A percentile compares a stretch with the other conserved stretches of the same genome.
Conservation (phyloP, 2,113 vertebrate genomes). For the Apistogramma diplotaenia region DNA sequence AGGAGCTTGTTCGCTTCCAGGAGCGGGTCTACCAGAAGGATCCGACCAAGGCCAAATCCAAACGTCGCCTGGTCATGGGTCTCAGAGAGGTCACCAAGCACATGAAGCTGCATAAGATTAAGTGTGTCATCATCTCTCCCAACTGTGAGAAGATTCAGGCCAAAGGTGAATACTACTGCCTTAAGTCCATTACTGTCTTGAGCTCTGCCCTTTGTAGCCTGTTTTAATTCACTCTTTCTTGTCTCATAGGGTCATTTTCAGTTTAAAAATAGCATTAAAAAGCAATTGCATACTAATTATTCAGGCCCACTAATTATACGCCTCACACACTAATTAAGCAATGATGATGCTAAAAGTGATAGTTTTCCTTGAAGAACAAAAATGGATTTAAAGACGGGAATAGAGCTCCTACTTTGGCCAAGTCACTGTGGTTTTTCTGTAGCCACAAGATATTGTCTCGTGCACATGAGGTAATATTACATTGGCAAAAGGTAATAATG, state of each 20-base stretch:
- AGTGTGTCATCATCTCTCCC: constrained; percentile 97
- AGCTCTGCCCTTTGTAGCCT: neutral
- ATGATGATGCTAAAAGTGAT: neutral
- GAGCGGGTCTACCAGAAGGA: constrained; percentile 95
- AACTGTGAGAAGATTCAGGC: constrained; percentile 99
- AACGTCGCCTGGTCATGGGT: constrained; percentile 95
- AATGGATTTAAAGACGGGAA: neutral
- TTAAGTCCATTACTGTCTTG: neutral
- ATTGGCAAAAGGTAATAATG: neutral
- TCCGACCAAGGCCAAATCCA: constrained; percentile 91
- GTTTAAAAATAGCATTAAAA: neutral
- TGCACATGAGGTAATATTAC: neutral
- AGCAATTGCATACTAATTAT: neutral
- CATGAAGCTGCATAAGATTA: constrained; percentile 96
- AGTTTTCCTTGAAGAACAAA: neutral
- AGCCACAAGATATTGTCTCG: neutral
- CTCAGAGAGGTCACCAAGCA: constrained; percentile 97
- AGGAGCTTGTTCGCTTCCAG: constrained; percentile 97
- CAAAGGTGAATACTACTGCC: constrained; percentile 80
- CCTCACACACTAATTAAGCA: neutral
- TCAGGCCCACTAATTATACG: neutral
- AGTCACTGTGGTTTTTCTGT: neutral
- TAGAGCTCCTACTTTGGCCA: neutral
- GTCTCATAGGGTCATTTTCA: neutral
- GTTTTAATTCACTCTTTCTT: neutral